Evolutionary conservation across 2,888 invertebrate genomes (phyloP), one percentile per base, ranked within the genome.

Genomic region (Nasonovia ribisnigri): DNA sequence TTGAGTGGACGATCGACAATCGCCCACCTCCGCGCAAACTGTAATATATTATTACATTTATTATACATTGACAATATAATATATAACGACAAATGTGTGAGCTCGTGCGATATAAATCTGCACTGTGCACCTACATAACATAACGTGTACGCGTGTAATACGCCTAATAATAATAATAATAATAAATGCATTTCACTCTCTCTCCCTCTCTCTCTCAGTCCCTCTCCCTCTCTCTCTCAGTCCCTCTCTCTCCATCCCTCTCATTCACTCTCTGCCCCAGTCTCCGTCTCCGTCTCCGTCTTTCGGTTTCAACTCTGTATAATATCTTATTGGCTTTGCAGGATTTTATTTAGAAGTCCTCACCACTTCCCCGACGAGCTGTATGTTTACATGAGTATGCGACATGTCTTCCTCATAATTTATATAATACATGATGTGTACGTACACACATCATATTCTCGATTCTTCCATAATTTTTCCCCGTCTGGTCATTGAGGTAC

Each of bases 11-110:
- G 36, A 67, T n/a, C 67, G 67, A 67, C 67, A 42, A 36, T 77
- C 77, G 77, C 36, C 77, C 77, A 77, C 36, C 77, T 77, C 36
- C 77, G 20, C 3, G 77, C 36, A 36, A 77, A 77, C 36, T 77
- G 77, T 77, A 36, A 77, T 77, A 77, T 77, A 77, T 67, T 67
- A 67, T 67, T 67, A 16, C 67, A n/a, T n/a, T 16, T 77, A 77
- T 8, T 77, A 77, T 8, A 77, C 36, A 77, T 77, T 77, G 77
- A 77, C 77, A 77, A 77, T 77, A 77, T 77, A 36, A 77, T 77
- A 77, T 77, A 77, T 77, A 77, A 77, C 77, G 77, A 77, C 77
- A 77, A 77, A 77, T 77, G 77, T 77, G 77, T 77, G 77, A 77
- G 77, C 36, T 77, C 77, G 36, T 6, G 20, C 36, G 36, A 77